Conservation (phyloP, 2,888 invertebrate genomes). For the Stegana nigrithorax region DNA sequence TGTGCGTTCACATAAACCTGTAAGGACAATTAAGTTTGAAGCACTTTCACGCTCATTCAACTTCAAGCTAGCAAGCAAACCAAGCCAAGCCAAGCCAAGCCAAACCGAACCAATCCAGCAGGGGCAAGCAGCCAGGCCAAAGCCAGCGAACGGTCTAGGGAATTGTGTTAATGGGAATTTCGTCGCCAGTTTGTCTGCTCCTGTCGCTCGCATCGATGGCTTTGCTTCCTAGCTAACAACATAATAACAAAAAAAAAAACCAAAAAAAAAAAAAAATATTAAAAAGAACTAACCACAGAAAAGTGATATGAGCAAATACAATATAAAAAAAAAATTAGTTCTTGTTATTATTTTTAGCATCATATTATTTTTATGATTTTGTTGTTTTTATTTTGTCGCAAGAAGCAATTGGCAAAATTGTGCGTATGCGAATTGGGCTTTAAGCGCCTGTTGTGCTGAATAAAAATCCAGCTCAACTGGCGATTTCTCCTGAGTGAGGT, state of each 20-base stretch:
- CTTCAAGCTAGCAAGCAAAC: slow-evolving; percentile 16
- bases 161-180: slow-evolving; percentile 42
- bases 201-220: slow-evolving; percentile 20
- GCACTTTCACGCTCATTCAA: slow-evolving; percentile 40
- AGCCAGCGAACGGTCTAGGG: neutral
- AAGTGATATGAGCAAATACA: slow-evolving; percentile 19
- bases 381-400: slow-evolving; percentile 34
- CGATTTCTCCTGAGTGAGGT: slow-evolving; percentile 3
- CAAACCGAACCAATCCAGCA: neutral
- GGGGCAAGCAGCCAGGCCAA: neutral
- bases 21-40: slow-evolving; percentile 46
- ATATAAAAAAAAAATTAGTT: neutral
- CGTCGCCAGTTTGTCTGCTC: slow-evolving; percentile 50
- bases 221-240: neutral
- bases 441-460: neutral
- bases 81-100: neutral
- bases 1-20: slow-evolving; percentile 19
- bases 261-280: neutral
- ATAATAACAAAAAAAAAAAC: neutral
- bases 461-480: neutral
- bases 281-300: slow-evolving; percentile 23
- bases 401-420: no score
- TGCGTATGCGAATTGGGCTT: no score
- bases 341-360: slow-evolving; percentile 21
- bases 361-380: slow-evolving; percentile 28